Base-by-base conservation (phyloP, 2,797 vertebrate genomes). In the Phalloptychus januarius region DNA sequence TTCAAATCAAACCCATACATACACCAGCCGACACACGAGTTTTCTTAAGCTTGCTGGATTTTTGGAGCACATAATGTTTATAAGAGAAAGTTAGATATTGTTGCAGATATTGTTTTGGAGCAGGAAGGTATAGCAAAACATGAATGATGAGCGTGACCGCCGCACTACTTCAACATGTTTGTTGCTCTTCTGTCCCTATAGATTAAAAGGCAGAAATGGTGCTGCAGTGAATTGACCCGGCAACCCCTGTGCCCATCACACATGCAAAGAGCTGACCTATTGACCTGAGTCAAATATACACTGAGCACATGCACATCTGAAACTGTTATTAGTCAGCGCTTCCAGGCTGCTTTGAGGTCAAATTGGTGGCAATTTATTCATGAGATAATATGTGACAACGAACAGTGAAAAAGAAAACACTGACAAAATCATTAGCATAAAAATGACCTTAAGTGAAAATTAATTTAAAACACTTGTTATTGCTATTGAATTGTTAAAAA, bases 171-270 rank as follows among this genome's bases (percentile, higher is more conserved):
- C 69, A 33, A 20, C 48, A 72, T 83, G 89, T 92, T 92, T 94
- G 92, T 92, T 93, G 91, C 90, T 93, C 91, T 92, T 92, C 90
- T 90, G 92, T 92, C 91, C 89, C 75, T 3, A 0, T 75, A 79
- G 76, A 87, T 87, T 89, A 75, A 72, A 72, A n/a, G 74, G 72
- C 12, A 71, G 65, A 80, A 75, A 81, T 54, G 74, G 72, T 69
- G 71, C 81, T 76, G 82, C 76, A 42, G 75, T 79, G 77, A 86
- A 74, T 54, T 78, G 85, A 86, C 89, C 85, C 42, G 46, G 70
- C 88, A 87, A 93, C 91, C 89, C 36, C 23, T 0, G 10, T 75
- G 82, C 79, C 85, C 80, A 74, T 74, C 69, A 80, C 80, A 71
- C 76, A 82, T 80, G 83, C 85, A 87, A 79, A 84, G 78, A 84